Evolutionary conservation across 2,888 invertebrate genomes (phyloP), one percentile per base, ranked within the genome.

Genomic region (Hirudinaria manillensis): DNA sequence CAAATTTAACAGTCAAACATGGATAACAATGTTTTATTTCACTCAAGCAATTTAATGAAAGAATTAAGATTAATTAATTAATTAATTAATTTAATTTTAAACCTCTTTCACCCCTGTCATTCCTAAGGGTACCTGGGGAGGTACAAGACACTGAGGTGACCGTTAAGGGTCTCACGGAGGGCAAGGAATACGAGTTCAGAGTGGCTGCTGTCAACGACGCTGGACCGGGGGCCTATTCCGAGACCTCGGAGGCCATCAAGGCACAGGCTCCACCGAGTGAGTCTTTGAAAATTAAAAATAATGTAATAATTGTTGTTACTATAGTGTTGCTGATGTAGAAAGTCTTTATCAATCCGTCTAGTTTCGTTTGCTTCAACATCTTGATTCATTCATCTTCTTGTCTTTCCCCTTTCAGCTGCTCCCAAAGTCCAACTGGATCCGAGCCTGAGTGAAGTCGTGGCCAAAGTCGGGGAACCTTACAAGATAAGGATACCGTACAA

Each of bases 171-270:
- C 88, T 99, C 66, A 92, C 93, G 77, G 94, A 97, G 85, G 94
- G 97, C 84, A 93, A 94, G 81, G 94, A 95, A 83, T 99, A 99
- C 82, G 98, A 99, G 85, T 99, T 99, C 89, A 90, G 98, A 77
- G 97, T 98, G 2, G 91, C 93, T 0, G 99, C 97, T 0, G 88
- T 95, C 21, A 99, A 96, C 85, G 94, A 94, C 10, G 99, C 98
- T 7, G 99, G 99, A 0, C 93, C 94, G 84, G 95, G 98, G 67
- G 91, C 92, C 2, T 99, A 90, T 88, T 94, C 94, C 80, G 91
- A 93, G 79, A 91, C 92, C 76, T 94, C 95, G 32, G 96, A 95
- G 81, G 89, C 92, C 3, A 94, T 98, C 84, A 89, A 91, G 78
- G 95, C 95, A 71, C 89, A 91, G 79, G 92, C 94, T 65, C 92